These are phyloP conservation scores for Caerostris extrusa DNA, from an alignment of 1,140 invertebrate genomes.

Conservation along the genomic window DNA sequence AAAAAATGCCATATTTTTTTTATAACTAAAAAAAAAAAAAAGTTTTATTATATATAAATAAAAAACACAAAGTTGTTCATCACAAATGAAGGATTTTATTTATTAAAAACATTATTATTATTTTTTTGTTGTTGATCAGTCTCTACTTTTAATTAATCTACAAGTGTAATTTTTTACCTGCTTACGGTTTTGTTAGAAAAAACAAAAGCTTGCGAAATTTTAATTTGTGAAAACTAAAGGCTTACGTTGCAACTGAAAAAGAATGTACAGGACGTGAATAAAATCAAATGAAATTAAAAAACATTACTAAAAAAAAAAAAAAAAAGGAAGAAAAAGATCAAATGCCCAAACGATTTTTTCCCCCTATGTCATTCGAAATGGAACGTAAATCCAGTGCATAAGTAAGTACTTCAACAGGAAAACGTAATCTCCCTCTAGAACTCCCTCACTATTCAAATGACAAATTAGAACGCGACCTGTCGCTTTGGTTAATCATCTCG, in stretches of 20 bases:
- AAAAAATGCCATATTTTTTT: too few species aligned
- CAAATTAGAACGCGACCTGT: conserved; percentile 66
- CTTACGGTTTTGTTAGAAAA: background rate
- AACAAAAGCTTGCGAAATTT: conserved; percentile 3
- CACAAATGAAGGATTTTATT: background rate
- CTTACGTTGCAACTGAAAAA: background rate
- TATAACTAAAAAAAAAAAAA: too few species aligned
- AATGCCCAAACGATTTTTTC: background rate
- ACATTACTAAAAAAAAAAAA: background rate
- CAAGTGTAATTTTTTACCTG: background rate
- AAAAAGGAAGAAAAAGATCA: background rate
- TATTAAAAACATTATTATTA: background rate
- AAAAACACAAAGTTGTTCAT: background rate
- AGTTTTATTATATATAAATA: background rate
- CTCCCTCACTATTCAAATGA: conserved; percentile 59
- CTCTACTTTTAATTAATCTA: conserved; percentile 24
- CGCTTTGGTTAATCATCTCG: conserved; percentile 44
- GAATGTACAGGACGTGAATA: background rate
- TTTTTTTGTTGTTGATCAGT: background rate
- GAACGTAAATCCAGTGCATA: background rate
- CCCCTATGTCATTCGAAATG: background rate
- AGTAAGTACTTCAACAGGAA: conserved; percentile 50
- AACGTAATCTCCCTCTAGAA: conserved; percentile 41
- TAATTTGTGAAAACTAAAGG: background rate
- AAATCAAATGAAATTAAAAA: conserved; percentile 5